Percentiles rank a stretch among this genome's conserved stretches.
phyloP scores from a whole-genome alignment of 2,797 vertebrate genomes.

The Pterois miles region DNA sequence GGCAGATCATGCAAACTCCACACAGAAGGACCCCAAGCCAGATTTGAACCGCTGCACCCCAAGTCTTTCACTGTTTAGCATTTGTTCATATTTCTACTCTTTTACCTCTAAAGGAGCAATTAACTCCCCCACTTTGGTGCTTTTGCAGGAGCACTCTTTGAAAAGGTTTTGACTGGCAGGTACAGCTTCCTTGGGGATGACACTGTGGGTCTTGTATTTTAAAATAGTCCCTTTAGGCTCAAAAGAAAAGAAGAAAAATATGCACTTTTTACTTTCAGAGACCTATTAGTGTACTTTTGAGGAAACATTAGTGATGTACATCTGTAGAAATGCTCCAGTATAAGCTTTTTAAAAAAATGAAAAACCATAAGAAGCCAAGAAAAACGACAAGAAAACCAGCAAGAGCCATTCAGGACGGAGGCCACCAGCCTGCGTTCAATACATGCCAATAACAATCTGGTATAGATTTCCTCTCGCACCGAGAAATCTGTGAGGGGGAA shows the following conservation, averaged over 20 bases:
- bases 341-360: background rate
- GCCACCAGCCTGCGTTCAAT: constrained; percentile 65
- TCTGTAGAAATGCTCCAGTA: background rate
- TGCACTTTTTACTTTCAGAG: background rate
- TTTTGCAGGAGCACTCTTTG: background rate
- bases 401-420: constrained; percentile 33
- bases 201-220: background rate
- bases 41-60: no score
- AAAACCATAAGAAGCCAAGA: background rate
- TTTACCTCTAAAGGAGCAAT: background rate
- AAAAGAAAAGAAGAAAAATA: background rate
- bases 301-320: background rate
- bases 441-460: constrained; percentile 77
- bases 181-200: background rate
- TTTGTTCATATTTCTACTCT: background rate
- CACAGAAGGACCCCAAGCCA: no score
- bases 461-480: constrained; percentile 52
- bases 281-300: background rate
- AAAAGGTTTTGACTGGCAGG: background rate
- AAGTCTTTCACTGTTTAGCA: background rate
- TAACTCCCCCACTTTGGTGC: background rate
- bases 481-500: constrained; percentile 43
- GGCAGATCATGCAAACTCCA: no score
- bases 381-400: constrained; percentile 23
- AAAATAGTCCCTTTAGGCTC: background rate